Conservation (phyloP, 2,888 invertebrate species). For the Pterostichus madidus region DNA sequence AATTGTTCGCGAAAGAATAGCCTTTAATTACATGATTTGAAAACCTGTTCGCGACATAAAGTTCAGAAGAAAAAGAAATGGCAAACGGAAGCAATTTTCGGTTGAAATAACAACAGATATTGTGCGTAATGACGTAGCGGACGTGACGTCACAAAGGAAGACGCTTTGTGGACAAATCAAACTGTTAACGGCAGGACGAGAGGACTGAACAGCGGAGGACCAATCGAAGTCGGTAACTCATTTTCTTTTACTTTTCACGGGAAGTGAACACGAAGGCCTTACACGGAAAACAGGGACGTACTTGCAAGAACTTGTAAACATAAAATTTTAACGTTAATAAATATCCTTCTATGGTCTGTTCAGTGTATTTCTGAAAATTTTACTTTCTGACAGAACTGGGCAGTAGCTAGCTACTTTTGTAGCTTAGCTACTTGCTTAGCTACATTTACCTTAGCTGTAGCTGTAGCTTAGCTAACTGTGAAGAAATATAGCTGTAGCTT, state of each 20-base stretch:
- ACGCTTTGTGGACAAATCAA: constrained; percentile 60
- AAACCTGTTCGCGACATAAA: constrained; percentile 9
- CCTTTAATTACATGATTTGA: constrained; percentile 26
- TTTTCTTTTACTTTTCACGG: constrained; percentile 63
- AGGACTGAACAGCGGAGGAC: not conserved
- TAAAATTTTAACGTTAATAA: no score
- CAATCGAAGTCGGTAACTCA: constrained; percentile 48
- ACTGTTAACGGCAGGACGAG: constrained; percentile 33
- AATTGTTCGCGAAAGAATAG: constrained; percentile 21
- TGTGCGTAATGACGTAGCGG: constrained; percentile 46
- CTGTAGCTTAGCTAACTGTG: no score
- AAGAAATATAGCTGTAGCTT: no score
- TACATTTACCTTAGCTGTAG: no score
- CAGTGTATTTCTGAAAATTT: no score
- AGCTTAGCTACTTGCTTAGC: no score
- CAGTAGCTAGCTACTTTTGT: no score
- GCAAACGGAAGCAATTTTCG: constrained; percentile 43
- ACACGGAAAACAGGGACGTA: not conserved
- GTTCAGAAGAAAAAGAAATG: constrained; percentile 41
- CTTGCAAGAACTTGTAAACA: no score
- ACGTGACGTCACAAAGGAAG: constrained; percentile 49
- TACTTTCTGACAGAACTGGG: no score
- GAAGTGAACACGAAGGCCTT: constrained; percentile 28
- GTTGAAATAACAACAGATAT: constrained; percentile 44
- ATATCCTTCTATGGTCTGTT: no score